Percentiles rank a stretch among this genome's conserved stretches.
phyloP scores from a whole-genome alignment of 2,888 invertebrate genomes.

The Meandrusa payeni region DNA sequence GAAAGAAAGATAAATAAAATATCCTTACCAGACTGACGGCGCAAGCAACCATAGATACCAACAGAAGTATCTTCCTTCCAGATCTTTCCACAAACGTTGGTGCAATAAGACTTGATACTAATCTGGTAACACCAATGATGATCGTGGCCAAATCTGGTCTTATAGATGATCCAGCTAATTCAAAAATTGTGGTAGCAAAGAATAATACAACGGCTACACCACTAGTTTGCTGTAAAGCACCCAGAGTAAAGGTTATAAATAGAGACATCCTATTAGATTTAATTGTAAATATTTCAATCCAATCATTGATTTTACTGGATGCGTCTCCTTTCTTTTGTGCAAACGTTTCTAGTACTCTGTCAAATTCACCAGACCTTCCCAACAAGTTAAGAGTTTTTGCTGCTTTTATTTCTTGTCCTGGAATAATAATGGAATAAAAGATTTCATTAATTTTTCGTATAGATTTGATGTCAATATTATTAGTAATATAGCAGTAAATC shows the following conservation, averaged over 20 bases:
- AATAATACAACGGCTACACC: slow-evolving; percentile 42
- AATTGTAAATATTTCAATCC: slow-evolving; percentile 36
- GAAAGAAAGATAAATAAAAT: background rate
- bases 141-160: slow-evolving; percentile 45
- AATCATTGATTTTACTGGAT: slow-evolving; percentile 31
- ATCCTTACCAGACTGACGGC: slow-evolving; percentile 35
- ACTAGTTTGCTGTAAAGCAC: slow-evolving; percentile 40
- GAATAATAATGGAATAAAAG: too few species aligned
- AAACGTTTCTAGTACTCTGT: slow-evolving; percentile 35
- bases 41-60: slow-evolving; percentile 41
- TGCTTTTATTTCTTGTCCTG: slow-evolving; percentile 39
- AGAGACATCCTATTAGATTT: slow-evolving; percentile 43
- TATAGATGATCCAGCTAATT: slow-evolving; percentile 40
- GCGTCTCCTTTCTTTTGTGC: slow-evolving; percentile 26
- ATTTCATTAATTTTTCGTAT: too few species aligned
- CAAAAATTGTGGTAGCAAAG: slow-evolving; percentile 45
- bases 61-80: slow-evolving; percentile 41
- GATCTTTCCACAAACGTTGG: slow-evolving; percentile 43
- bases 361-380: slow-evolving; percentile 37
- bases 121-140: slow-evolving; percentile 37
- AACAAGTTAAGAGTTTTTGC: slow-evolving; percentile 39
- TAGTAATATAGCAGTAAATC: too few species aligned
- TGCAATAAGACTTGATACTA: slow-evolving; percentile 38
- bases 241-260: slow-evolving; percentile 39
- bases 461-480: too few species aligned